These are phyloP conservation scores for Oscheius sp. DNA, from an alignment of 2,888 invertebrate genomes.

Conservation along the genomic window DNA sequence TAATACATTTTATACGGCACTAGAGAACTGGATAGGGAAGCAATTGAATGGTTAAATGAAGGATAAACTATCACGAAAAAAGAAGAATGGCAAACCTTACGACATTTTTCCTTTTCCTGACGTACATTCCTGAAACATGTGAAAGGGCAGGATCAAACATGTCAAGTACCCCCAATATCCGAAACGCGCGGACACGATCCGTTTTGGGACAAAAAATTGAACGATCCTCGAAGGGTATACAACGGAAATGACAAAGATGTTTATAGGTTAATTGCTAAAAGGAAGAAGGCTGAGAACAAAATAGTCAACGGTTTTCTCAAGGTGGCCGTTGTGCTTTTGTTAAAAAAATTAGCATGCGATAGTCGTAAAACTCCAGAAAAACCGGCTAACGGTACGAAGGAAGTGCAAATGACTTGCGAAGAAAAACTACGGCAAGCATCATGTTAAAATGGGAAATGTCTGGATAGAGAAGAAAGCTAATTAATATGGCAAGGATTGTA, in stretches of 20 bases:
- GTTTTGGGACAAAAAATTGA: conserved; percentile 10
- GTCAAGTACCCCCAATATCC: conserved; percentile 22
- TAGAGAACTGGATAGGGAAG: not conserved
- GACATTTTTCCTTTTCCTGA: not conserved
- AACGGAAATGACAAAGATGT: not conserved
- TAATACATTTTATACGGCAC: not conserved
- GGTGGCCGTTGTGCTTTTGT: conserved; percentile 9
- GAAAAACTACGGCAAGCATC: too few species aligned
- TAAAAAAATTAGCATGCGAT: conserved; percentile 27
- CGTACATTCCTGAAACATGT: not conserved
- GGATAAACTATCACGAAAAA: not conserved
- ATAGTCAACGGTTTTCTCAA: not conserved
- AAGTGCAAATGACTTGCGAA: not conserved
- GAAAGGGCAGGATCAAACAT: conserved; percentile 27
- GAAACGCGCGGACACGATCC: conserved; percentile 13
- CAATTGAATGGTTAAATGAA: not conserved
- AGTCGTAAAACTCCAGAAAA: conserved; percentile 3
- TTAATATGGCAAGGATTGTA: not conserved
- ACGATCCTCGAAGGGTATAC: not conserved
- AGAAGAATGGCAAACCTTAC: not conserved
- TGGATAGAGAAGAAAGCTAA: not conserved
- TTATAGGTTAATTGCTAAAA: not conserved
- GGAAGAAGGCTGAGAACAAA: not conserved
- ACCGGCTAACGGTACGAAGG: not conserved
- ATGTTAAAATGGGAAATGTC: too few species aligned